Percentiles rank a stretch among this genome's conserved stretches.
Evolutionary conservation across 2,113 vertebrate genomes (phyloP).

Genomic region (Phaethon lepturus): DNA sequence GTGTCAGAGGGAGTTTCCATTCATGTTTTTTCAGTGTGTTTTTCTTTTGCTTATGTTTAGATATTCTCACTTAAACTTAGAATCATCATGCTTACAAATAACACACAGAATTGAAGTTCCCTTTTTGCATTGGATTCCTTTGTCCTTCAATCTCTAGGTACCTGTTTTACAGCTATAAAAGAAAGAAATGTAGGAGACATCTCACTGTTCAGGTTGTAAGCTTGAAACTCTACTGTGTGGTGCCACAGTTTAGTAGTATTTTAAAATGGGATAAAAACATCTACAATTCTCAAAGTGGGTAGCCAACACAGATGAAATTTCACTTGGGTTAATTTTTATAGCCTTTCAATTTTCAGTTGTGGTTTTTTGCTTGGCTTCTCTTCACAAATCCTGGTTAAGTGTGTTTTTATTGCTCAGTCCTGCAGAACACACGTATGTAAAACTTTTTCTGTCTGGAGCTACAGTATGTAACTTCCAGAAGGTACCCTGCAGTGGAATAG

Average conservation of each 20-base stretch:
- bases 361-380: constrained; percentile 60
- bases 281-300: background rate
- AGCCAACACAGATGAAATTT: constrained; percentile 21
- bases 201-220: background rate
- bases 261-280: background rate
- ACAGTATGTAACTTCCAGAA: background rate
- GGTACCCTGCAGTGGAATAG: background rate
- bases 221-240: background rate
- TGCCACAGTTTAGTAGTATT: background rate
- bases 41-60: background rate
- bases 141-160: background rate
- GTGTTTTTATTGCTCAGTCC: constrained; percentile 44
- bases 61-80: background rate
- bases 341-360: constrained; percentile 59
- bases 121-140: background rate
- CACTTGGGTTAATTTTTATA: constrained; percentile 50
- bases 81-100: background rate
- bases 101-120: background rate
- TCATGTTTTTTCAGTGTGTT: background rate
- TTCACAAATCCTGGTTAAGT: constrained; percentile 41
- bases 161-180: background rate
- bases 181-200: background rate
- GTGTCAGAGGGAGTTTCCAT: background rate
- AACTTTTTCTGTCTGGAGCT: background rate
- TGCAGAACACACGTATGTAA: background rate